Percentiles rank a stretch among this genome's conserved stretches.
These are phyloP conservation scores for Camptogramma bilineatum DNA, from an alignment of 2,888 invertebrate species.

Conservation along the genomic window DNA sequence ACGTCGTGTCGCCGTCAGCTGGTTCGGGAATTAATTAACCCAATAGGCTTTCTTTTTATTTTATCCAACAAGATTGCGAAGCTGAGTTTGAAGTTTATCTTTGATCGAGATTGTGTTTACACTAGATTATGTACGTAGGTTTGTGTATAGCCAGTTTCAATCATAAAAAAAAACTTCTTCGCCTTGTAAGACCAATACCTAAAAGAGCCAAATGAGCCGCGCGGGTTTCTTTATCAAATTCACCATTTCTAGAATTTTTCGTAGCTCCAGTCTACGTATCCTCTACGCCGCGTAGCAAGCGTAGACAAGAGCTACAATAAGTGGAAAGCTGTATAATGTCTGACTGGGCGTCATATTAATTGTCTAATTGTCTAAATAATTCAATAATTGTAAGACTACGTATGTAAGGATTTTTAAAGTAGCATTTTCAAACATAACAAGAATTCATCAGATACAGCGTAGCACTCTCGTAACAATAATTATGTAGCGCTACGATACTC, in stretches of 20 bases:
- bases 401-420: too few species aligned
- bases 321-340: too few species aligned
- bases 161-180: too few species aligned
- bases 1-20: constrained; percentile 2
- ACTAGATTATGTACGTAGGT: not conserved
- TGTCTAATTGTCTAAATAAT: too few species aligned
- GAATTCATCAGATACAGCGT: not conserved
- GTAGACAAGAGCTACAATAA: not conserved
- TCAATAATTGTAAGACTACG: too few species aligned
- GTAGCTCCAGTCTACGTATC: not conserved
- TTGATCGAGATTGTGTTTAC: not conserved
- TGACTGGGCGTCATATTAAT: too few species aligned
- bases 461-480: not conserved
- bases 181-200: too few species aligned
- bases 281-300: not conserved
- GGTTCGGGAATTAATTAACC: constrained; percentile 2
- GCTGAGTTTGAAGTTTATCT: not conserved
- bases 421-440: too few species aligned
- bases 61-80: not conserved
- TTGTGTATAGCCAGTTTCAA: too few species aligned
- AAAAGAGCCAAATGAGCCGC: too few species aligned
- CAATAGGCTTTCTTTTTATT: not conserved
- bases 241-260: too few species aligned
- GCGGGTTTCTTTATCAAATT: too few species aligned
- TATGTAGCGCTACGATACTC: not conserved